These are phyloP conservation scores for Smittia sp. DNA, from an alignment of 2,888 invertebrate species.

Conservation along the genomic window DNA sequence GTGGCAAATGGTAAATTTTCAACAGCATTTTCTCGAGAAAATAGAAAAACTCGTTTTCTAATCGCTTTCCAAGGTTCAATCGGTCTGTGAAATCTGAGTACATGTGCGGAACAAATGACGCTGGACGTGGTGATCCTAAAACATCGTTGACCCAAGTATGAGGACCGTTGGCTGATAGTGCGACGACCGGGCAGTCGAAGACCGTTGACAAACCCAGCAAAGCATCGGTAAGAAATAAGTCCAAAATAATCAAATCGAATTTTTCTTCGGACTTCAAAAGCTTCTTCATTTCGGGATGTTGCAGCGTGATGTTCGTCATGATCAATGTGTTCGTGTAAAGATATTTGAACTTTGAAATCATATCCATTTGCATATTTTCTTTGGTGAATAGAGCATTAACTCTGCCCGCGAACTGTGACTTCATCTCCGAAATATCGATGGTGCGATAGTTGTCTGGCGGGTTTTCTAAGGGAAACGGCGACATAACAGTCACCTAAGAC, in stretches of 20 bases:
- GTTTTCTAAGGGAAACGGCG: background rate
- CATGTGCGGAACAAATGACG: constrained; percentile 29
- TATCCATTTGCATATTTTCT: background rate
- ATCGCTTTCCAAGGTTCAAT: constrained; percentile 12
- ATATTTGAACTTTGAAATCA: background rate
- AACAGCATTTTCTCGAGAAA: background rate
- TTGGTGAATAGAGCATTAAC: background rate
- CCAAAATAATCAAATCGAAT: background rate
- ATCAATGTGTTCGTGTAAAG: background rate
- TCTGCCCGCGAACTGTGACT: background rate
- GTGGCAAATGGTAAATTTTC: background rate
- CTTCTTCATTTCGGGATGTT: constrained; percentile 3
- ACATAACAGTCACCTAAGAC: constrained; percentile 9
- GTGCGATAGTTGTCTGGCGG: background rate
- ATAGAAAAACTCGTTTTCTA: constrained; percentile 28
- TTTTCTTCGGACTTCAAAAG: background rate
- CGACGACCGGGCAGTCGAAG: background rate
- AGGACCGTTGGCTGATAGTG: constrained; percentile 21
- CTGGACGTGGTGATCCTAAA: constrained; percentile 9
- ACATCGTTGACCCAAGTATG: constrained; percentile 23
- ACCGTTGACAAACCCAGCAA: background rate
- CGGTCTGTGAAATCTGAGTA: constrained; percentile 23
- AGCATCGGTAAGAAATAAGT: background rate
- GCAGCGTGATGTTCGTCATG: background rate
- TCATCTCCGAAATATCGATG: background rate